Percentiles rank a stretch among this genome's conserved stretches.
Conservation (phyloP, 2,888 invertebrate genomes). For the Catocala sponsa region DNA sequence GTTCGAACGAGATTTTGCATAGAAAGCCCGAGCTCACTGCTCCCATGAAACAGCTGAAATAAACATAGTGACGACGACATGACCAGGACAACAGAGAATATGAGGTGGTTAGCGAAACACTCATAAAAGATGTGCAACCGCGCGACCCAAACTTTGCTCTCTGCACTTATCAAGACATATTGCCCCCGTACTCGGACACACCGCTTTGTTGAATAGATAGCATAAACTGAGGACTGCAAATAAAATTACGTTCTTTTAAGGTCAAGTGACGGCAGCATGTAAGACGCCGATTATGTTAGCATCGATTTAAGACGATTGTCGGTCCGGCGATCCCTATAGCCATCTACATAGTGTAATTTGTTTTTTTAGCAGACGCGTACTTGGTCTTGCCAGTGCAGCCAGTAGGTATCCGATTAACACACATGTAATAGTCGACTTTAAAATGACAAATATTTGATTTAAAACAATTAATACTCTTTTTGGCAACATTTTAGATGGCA, state of each 20-base stretch:
- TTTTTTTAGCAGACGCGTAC: no score
- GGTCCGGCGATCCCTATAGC: no score
- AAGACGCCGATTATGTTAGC: no score
- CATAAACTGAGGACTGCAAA: not conserved
- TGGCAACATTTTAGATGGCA: no score
- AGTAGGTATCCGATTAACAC: no score
- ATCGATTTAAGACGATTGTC: no score
- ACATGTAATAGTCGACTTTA: no score
- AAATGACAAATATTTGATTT: no score
- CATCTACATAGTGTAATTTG: no score
- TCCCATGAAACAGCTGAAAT: constrained; percentile 26
- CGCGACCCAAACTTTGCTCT: constrained; percentile 68
- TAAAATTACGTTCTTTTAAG: not conserved
- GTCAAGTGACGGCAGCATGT: no score
- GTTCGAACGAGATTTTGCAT: not conserved
- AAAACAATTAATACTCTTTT: no score
- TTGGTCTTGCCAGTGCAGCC: no score
- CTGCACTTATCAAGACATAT: constrained; percentile 69
- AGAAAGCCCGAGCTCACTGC: constrained; percentile 1
- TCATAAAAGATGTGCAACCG: constrained; percentile 62
- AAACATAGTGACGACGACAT: constrained; percentile 26
- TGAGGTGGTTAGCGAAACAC: constrained; percentile 54
- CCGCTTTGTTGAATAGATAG: constrained; percentile 26
- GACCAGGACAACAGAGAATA: constrained; percentile 58
- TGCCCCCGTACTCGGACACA: constrained; percentile 55